phyloP scores from a whole-genome alignment of 2,797 vertebrate genomes.

The Notolepis coatsorum region DNA sequence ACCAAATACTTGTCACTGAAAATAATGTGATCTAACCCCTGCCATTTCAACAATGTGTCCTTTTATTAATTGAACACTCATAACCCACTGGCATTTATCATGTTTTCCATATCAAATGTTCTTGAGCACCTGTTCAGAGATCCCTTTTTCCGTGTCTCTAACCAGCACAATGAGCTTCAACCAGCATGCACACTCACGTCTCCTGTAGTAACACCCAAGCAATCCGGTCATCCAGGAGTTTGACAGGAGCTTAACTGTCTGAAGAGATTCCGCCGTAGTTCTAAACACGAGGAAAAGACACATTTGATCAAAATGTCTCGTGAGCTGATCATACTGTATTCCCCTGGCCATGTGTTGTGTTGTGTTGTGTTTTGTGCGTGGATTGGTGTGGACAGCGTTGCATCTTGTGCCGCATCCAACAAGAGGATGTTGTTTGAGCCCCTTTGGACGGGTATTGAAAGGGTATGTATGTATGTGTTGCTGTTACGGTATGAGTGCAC shows the following conservation, averaged over 20 bases:
- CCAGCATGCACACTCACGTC: conserved; percentile 45
- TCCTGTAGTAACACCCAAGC: conserved; percentile 30
- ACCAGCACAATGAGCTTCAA: conserved; percentile 34
- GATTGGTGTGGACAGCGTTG: neutral
- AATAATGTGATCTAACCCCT: neutral
- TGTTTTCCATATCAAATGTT: neutral
- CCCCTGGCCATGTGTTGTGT: conserved; percentile 1
- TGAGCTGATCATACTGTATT: conserved; percentile 3
- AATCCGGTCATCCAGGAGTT: conserved; percentile 12
- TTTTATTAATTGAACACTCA: neutral
- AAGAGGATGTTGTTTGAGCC: conserved; percentile 25
- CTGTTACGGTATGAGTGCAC: neutral
- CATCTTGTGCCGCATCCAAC: conserved; percentile 23
- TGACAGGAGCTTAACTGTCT: conserved; percentile 23
- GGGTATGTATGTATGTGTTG: conserved; percentile 11
- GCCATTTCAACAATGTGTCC: neutral
- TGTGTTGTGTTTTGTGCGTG: neutral
- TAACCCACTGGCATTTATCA: neutral
- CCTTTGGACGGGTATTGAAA: conserved; percentile 6
- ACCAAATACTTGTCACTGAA: neutral
- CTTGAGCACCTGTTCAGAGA: neutral
- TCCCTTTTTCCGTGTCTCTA: conserved; percentile 9
- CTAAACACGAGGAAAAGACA: conserved; percentile 11
- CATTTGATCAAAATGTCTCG: conserved; percentile 5
- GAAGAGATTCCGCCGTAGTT: conserved; percentile 7